Evolutionary conservation across 53 echinoderm and acorn worm species (phyloP).

Genomic region (Mesocentrotus franciscanus): DNA sequence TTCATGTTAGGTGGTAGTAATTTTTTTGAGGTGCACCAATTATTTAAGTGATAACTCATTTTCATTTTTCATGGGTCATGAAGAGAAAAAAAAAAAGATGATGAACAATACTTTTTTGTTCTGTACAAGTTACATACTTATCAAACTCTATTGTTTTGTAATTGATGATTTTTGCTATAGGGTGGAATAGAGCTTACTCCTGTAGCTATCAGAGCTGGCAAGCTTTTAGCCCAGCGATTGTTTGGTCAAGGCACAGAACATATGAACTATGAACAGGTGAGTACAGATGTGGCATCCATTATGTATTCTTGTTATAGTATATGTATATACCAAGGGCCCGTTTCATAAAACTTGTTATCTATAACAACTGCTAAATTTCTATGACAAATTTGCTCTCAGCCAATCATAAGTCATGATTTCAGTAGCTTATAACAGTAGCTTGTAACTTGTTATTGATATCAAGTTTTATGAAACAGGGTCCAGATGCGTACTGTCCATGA

Average conservation of each 20-base stretch:
- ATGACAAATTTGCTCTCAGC: too few relatives aligned
- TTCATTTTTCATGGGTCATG: background rate
- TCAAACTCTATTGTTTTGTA: background rate
- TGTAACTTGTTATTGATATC: too few relatives aligned
- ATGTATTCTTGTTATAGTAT: too few relatives aligned
- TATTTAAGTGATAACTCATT: background rate
- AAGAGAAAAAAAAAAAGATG: background rate
- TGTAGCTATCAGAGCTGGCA: slow-evolving; percentile 98
- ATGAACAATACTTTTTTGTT: background rate
- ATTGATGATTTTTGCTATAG: too few relatives aligned
- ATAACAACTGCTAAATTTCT: too few relatives aligned
- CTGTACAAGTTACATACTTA: background rate
- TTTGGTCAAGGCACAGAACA: slow-evolving; percentile 79
- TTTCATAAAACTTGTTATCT: too few relatives aligned
- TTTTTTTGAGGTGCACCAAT: background rate
- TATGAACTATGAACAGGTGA: slow-evolving; percentile 89
- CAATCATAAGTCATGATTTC: too few relatives aligned
- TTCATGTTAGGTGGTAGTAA: background rate
- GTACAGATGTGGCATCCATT: background rate
- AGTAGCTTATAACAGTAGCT: too few relatives aligned
- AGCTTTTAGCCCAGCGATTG: slow-evolving; percentile 89
- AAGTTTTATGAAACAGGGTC: too few relatives aligned
- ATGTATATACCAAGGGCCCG: too few relatives aligned
- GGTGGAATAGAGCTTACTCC: slow-evolving; percentile 95
- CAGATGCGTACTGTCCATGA: too few relatives aligned